Conservation (phyloP, 2,888 invertebrate genomes). For the Phortica magna region DNA sequence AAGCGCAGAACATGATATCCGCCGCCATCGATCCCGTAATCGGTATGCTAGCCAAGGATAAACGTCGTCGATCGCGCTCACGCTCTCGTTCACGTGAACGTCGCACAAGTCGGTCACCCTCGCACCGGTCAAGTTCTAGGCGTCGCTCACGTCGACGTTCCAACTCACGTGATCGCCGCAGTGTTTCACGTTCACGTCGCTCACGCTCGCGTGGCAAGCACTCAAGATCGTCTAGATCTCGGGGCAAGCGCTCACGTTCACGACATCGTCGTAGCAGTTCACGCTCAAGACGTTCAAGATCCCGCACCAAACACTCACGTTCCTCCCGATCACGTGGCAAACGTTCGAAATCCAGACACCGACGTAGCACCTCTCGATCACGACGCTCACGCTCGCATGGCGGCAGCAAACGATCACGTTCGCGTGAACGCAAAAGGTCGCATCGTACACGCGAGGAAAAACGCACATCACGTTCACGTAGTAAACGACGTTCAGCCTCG, state of each 20-base stretch:
- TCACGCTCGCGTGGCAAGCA: conserved; percentile 79
- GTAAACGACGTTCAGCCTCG: conserved; percentile 77
- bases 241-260: conserved; percentile 79
- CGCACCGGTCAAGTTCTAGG: conserved; percentile 82
- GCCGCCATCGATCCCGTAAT: conserved; percentile 96
- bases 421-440: conserved; percentile 82
- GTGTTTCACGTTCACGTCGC: conserved; percentile 82
- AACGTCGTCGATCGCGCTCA: conserved; percentile 81
- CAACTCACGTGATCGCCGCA: conserved; percentile 77
- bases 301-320: conserved; percentile 63
- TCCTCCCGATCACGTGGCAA: conserved; percentile 75
- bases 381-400: conserved; percentile 64
- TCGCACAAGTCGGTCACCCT: conserved; percentile 82
- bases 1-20: conserved; percentile 95
- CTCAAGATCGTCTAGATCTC: conserved; percentile 72
- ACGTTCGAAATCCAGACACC: conserved; percentile 79
- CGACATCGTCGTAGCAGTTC: conserved; percentile 78
- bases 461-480: conserved; percentile 77
- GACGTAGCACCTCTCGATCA: conserved; percentile 73
- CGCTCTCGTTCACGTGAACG: conserved; percentile 81
- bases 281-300: conserved; percentile 75
- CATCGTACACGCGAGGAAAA: conserved; percentile 79
- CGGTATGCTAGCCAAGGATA: conserved; percentile 91
- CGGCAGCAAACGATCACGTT: conserved; percentile 76
- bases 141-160: conserved; percentile 81